Conservation (phyloP, 2,113 vertebrate genomes). For the Isurus oxyrinchus region DNA sequence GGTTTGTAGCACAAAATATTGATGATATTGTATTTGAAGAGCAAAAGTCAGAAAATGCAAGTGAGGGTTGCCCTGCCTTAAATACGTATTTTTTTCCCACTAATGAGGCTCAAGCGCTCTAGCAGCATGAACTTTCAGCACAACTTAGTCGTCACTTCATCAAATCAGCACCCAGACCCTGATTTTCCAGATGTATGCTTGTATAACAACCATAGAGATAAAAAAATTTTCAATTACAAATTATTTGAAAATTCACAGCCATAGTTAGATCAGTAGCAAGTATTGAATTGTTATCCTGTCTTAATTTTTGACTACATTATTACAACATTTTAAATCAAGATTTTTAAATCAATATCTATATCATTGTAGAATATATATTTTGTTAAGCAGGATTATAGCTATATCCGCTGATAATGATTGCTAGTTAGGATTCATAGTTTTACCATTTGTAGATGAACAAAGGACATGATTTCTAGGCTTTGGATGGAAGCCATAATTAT, state of each 20-base stretch:
- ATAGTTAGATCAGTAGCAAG: background rate
- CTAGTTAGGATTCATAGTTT: background rate
- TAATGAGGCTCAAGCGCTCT: background rate
- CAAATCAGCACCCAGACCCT: background rate
- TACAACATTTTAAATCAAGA: background rate
- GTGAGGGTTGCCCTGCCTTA: background rate
- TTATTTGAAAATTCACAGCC: background rate
- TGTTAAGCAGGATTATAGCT: background rate
- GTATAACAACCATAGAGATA: background rate
- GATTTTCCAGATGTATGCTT: background rate
- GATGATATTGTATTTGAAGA: background rate
- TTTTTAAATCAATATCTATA: background rate
- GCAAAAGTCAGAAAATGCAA: background rate
- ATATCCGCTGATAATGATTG: background rate
- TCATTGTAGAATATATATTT: background rate
- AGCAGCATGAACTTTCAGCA: background rate
- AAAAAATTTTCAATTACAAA: background rate
- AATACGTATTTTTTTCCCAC: background rate
- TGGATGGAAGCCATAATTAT: background rate
- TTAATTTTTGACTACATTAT: background rate
- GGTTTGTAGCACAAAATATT: background rate
- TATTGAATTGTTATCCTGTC: background rate
- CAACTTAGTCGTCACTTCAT: background rate
- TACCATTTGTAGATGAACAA: background rate
- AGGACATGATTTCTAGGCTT: background rate